Conservation (phyloP, 2,797 vertebrate genomes). For the Danionella dracula region DNA sequence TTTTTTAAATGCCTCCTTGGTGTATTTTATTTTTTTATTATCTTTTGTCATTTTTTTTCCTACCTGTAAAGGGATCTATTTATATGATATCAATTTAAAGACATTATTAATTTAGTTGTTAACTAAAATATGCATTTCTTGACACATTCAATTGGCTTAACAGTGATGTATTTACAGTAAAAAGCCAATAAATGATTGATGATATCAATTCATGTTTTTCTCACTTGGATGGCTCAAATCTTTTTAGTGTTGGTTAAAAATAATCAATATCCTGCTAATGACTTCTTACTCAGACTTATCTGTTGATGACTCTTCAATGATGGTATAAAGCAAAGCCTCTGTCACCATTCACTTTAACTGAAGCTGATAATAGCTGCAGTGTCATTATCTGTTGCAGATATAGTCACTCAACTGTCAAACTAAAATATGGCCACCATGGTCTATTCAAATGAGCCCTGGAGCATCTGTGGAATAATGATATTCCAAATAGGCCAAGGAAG, state of each 20-base stretch:
- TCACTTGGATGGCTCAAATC: background rate
- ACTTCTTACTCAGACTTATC: background rate
- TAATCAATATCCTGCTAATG: slow-evolving; percentile 10
- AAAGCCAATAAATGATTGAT: no score
- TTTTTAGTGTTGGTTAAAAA: slow-evolving; percentile 2
- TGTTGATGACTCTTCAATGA: background rate
- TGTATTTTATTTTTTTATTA: no score
- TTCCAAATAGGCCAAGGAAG: slow-evolving; percentile 20
- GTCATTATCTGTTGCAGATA: slow-evolving; percentile 33
- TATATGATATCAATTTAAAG: no score
- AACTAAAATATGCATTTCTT: no score
- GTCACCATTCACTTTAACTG: background rate
- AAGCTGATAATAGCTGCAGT: slow-evolving; percentile 8
- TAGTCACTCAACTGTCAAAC: slow-evolving; percentile 35
- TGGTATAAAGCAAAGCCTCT: background rate
- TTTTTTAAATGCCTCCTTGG: no score
- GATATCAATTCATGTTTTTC: no score
- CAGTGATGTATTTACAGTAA: no score
- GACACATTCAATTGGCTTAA: no score
- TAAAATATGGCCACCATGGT: slow-evolving; percentile 22
- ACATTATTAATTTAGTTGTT: no score
- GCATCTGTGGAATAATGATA: slow-evolving; percentile 36
- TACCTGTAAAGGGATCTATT: no score
- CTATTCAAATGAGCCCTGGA: slow-evolving; percentile 22
- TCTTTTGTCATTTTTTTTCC: no score